Conservation (phyloP, 92 coral and sea anemone genomes). For the Metridium senile region DNA sequence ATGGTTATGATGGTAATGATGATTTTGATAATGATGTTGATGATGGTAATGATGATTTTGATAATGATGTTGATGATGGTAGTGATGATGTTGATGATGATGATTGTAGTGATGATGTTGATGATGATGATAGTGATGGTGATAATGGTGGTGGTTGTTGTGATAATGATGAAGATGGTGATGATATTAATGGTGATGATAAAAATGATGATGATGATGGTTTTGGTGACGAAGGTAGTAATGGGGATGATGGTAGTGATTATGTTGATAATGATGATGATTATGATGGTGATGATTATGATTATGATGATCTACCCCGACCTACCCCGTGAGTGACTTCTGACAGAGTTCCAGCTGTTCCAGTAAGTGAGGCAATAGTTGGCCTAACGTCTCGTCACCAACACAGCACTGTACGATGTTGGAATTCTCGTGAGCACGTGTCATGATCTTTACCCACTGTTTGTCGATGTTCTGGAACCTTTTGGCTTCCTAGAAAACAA, state of each 20-base stretch:
- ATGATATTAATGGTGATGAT: not conserved
- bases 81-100: not conserved
- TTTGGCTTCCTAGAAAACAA: slow-evolving; percentile 74
- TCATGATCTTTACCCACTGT: slow-evolving; percentile 92
- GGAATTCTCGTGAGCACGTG: slow-evolving; percentile 86
- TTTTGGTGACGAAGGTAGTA: not conserved
- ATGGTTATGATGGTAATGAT: slow-evolving; percentile 2
- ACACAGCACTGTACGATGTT: slow-evolving; percentile 85
- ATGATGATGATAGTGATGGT: not conserved
- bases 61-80: not conserved
- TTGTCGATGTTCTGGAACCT: slow-evolving; percentile 86
- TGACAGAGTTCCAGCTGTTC: slow-evolving; percentile 88
- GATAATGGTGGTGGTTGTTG: not conserved
- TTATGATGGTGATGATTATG: not conserved
- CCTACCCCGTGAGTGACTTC: slow-evolving; percentile 86
- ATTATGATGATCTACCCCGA: not conserved
- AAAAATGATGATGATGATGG: not conserved
- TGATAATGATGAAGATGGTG: not conserved
- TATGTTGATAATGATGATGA: not conserved
- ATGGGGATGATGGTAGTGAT: not conserved
- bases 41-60: not conserved
- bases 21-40: not conserved
- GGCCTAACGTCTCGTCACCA: slow-evolving; percentile 89
- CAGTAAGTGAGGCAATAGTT: slow-evolving; percentile 77
- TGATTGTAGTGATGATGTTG: not conserved